Conservation (phyloP, 1,140 invertebrate species). For the Augochlora pura region DNA sequence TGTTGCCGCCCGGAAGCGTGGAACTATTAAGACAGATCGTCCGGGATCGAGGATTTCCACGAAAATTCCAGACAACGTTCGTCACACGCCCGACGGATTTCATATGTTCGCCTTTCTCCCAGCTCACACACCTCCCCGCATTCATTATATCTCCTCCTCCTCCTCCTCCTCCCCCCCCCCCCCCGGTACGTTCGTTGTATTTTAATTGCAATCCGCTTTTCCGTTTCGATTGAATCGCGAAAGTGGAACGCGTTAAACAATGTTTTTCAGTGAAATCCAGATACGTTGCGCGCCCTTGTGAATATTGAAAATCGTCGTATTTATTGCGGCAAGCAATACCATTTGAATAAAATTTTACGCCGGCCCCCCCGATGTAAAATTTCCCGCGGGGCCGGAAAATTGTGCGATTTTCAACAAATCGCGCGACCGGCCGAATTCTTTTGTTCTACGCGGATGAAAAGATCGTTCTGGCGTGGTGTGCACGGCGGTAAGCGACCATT, state of each 20-base stretch:
- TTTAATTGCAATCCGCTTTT: not conserved
- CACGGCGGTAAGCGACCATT: no score
- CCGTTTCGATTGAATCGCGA: not conserved
- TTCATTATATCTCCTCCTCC: not conserved
- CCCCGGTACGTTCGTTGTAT: not conserved
- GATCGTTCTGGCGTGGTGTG: not conserved
- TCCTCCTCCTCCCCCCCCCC: no score
- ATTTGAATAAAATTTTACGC: not conserved
- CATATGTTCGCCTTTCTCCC: constrained; percentile 8
- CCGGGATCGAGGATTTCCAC: constrained; percentile 8
- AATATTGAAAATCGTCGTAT: constrained; percentile 16
- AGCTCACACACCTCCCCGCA: not conserved
- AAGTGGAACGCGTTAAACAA: not conserved
- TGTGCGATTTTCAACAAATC: not conserved
- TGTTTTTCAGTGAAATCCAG: not conserved
- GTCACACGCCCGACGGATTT: constrained; percentile 39
- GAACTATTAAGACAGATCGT: constrained; percentile 58
- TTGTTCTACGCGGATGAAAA: not conserved
- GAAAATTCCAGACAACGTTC: constrained; percentile 35
- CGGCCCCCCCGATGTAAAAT: no score
- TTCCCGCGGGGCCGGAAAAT: no score
- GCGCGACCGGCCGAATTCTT: not conserved
- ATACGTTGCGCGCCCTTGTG: not conserved
- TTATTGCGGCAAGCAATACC: not conserved
- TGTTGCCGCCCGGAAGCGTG: constrained; percentile 52